These are phyloP conservation scores for Budorcas taxicolor DNA, from an alignment of 2,113 vertebrate genomes.

Conservation along the genomic window DNA sequence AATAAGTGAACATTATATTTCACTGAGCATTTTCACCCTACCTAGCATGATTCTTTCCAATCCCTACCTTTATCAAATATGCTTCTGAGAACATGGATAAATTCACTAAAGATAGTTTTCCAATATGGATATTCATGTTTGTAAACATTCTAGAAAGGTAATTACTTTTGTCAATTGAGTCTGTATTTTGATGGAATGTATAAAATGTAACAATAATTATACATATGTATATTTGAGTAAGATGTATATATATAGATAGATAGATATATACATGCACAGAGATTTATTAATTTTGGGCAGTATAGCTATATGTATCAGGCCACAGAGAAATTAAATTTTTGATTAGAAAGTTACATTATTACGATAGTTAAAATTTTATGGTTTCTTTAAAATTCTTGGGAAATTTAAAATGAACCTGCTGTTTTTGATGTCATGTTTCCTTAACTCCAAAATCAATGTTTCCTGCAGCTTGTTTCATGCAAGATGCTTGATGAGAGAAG, in stretches of 20 bases:
- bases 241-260: not conserved
- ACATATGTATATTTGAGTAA: not conserved
- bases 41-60: not conserved
- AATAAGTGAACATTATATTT: slow-evolving; percentile 24
- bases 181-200: not conserved
- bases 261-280: not conserved
- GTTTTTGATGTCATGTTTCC: not conserved
- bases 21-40: not conserved
- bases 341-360: not conserved
- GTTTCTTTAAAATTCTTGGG: not conserved
- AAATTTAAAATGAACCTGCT: not conserved
- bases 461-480: not conserved
- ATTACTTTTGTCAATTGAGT: not conserved
- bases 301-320: not conserved
- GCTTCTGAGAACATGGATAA: not conserved
- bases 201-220: not conserved
- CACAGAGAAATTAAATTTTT: not conserved
- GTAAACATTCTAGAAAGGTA: not conserved
- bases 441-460: not conserved
- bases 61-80: not conserved
- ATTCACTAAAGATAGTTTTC: not conserved
- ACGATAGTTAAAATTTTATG: not conserved
- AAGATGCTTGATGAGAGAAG: not conserved
- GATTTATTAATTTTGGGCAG: not conserved
- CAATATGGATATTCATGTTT: not conserved